Evolutionary conservation across 2,113 vertebrate species (phyloP).

Genomic region (Balaenoptera acutorostrata): DNA sequence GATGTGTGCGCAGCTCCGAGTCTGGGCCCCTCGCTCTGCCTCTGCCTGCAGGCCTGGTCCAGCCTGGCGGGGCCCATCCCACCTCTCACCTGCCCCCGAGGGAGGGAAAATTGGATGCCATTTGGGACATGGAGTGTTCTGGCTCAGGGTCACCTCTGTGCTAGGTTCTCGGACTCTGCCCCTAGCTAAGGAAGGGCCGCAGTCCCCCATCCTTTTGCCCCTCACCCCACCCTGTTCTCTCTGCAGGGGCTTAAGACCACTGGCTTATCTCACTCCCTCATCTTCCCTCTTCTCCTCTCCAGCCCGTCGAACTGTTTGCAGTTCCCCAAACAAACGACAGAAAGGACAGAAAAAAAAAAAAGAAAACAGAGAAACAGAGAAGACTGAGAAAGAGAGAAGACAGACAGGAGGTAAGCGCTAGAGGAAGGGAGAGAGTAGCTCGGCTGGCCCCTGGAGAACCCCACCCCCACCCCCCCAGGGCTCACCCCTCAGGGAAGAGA

Average conservation of each 20-base stretch:
- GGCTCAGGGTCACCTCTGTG: not conserved
- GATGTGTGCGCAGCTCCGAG: not conserved
- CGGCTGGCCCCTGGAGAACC: not conserved
- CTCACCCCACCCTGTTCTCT: not conserved
- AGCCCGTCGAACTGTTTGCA: not conserved
- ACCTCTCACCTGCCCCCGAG: not conserved
- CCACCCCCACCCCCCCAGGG: not conserved
- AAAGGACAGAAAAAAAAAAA: not conserved
- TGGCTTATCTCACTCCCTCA: not conserved
- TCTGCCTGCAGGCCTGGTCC: not conserved
- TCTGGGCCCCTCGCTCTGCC: accelerated
- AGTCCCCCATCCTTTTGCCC: not conserved
- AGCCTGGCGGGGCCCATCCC: not conserved
- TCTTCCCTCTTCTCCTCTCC: not conserved
- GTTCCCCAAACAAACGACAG: not conserved
- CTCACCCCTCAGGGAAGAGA: not conserved
- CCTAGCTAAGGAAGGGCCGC: not conserved
- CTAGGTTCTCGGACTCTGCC: not conserved
- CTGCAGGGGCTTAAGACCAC: not conserved
- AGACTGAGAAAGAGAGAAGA: not conserved
- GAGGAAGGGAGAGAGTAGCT: not conserved
- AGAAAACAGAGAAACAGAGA: not conserved
- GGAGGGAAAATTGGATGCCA: not conserved
- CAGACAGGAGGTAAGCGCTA: not conserved
- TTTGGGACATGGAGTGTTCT: not conserved